A percentile compares a stretch with the other conserved stretches of the same genome.
These are phyloP conservation scores for Monomorium pharaonis DNA, from an alignment of 1,140 invertebrate genomes.

Conservation along the genomic window DNA sequence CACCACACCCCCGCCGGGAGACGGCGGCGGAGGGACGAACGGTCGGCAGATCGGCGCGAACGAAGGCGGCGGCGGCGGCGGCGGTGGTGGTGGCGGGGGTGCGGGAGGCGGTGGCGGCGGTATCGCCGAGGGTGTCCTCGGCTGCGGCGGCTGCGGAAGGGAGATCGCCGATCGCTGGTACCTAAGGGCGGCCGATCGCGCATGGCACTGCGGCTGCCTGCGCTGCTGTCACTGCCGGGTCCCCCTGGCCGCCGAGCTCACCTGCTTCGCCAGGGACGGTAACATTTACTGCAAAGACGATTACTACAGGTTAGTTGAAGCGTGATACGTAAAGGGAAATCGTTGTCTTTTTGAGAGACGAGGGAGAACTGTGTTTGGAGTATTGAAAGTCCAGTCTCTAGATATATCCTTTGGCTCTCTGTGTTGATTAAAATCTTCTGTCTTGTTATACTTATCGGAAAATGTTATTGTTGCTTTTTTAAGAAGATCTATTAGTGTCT, in stretches of 20 bases:
- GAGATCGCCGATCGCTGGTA: conserved; percentile 89
- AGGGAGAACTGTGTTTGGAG: not conserved
- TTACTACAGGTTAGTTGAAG: conserved; percentile 94
- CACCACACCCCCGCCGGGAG: conserved; percentile 80
- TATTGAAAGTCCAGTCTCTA: not conserved
- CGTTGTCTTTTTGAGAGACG: not conserved
- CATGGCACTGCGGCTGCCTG: conserved; percentile 95
- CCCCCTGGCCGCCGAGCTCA: conserved; percentile 93
- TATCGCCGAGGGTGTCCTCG: conserved; percentile 69
- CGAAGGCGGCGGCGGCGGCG: conserved; percentile 77
- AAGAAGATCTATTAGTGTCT: not conserved
- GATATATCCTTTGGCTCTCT: not conserved
- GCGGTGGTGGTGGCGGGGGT: conserved; percentile 64
- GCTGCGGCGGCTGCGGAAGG: conserved; percentile 83
- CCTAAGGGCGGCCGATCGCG: conserved; percentile 93
- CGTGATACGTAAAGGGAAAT: not conserved
- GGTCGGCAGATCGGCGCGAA: conserved; percentile 64
- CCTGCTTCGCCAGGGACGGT: conserved; percentile 95
- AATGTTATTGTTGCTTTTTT: not conserved
- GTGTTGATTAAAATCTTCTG: not conserved
- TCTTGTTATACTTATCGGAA: not conserved
- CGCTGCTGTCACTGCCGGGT: conserved; percentile 95
- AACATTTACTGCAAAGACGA: conserved; percentile 98
- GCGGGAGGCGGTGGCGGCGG: conserved; percentile 71
- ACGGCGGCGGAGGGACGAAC: conserved; percentile 61